Conservation (phyloP, 2,797 vertebrate species). For the Emydoidea blandingii region DNA sequence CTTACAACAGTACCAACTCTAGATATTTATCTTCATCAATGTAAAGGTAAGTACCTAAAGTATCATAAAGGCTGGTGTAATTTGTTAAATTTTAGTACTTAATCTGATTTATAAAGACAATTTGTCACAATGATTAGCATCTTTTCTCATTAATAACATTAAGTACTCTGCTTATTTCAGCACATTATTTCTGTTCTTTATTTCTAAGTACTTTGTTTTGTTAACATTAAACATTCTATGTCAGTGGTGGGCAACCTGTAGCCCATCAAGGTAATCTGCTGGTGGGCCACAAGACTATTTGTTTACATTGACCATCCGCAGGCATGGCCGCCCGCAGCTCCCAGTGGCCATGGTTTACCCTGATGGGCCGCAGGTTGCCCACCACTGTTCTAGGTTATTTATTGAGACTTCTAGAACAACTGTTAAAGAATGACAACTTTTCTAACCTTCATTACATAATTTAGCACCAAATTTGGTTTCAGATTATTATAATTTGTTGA, state of each 20-base stretch:
- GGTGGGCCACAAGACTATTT: too few species aligned
- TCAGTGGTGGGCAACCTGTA: too few species aligned
- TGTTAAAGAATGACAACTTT: neutral
- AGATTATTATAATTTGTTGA: neutral
- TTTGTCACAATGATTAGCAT: too few species aligned
- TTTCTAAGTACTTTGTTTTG: neutral
- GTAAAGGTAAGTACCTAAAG: constrained; percentile 55
- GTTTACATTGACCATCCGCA: too few species aligned
- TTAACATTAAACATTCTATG: neutral
- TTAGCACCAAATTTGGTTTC: constrained; percentile 12
- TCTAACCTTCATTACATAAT: neutral
- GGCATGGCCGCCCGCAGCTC: too few species aligned
- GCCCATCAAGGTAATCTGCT: too few species aligned
- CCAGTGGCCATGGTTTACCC: too few species aligned
- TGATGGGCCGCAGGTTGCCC: too few species aligned
- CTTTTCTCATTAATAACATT: neutral
- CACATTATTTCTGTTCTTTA: neutral
- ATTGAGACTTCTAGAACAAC: neutral
- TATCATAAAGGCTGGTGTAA: neutral
- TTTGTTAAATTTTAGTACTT: neutral
- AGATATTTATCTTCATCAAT: constrained; percentile 37
- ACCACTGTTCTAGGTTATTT: neutral
- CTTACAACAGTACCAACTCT: constrained; percentile 53
- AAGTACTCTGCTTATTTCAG: too few species aligned
- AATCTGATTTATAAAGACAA: too few species aligned